phyloP scores from a whole-genome alignment of 2,113 vertebrate species.

The Promerops cafer region DNA sequence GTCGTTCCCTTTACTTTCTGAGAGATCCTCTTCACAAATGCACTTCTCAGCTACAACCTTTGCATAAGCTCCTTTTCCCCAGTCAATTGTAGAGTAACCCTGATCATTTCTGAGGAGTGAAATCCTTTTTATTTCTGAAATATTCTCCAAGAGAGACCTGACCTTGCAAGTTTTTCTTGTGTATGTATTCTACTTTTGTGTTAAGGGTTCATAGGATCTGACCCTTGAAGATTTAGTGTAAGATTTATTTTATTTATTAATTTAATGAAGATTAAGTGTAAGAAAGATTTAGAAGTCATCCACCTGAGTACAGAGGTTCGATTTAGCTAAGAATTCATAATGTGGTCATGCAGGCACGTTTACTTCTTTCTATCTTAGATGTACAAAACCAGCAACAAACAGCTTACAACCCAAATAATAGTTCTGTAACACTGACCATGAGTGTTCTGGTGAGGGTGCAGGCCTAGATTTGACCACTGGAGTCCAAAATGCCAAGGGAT shows the following conservation, averaged over 20 bases:
- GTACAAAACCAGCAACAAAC: not conserved
- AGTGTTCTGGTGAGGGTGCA: not conserved
- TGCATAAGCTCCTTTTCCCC: not conserved
- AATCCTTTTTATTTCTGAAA: not conserved
- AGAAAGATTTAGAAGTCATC: not conserved
- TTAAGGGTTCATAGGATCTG: not conserved
- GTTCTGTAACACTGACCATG: not conserved
- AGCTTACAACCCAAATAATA: not conserved
- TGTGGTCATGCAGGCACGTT: not conserved
- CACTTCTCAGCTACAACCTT: not conserved
- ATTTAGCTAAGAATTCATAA: not conserved
- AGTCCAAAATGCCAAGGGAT: not conserved
- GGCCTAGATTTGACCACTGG: not conserved
- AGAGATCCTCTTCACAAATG: not conserved
- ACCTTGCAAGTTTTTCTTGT: not conserved
- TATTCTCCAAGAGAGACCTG: not conserved
- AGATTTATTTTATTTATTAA: not conserved
- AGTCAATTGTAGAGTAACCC: not conserved
- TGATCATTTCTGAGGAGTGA: not conserved
- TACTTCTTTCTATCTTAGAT: not conserved
- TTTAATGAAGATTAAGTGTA: not conserved
- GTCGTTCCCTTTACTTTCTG: not conserved
- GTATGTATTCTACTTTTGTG: not conserved
- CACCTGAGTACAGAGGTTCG: not conserved
- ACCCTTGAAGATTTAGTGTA: not conserved